Evolutionary conservation across 2,113 vertebrate species (phyloP), one percentile per base, ranked within the genome.

Genomic region (Hystrix cristata): DNA sequence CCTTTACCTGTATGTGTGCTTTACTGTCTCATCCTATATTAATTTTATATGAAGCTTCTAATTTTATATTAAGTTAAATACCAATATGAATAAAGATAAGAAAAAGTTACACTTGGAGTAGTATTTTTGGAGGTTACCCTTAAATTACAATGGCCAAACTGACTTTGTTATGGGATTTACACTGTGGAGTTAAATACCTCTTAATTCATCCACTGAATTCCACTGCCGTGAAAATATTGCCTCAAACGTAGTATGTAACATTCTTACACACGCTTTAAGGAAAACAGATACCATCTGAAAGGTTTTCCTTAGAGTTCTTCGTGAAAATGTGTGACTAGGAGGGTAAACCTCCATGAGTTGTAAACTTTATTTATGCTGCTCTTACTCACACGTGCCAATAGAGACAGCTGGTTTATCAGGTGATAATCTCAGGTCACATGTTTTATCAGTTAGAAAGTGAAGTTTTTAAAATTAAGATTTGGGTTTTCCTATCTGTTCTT

Each of bases 371-470:
- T 72, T 16, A 71, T 31, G 16, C 5, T 1, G 29, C n/a, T 90
- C 18, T 72, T 85, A 60, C 15, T 12, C 31, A 80, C n/a, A 11
- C 21, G 1, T 38, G 27, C 16, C 71, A 72, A 53, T 27, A 79
- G 5, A 16, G 0, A 80, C 65, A 71, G 31, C 25, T 4, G 0
- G 16, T 14, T 43, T 74, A 76, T 87, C 21, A 86, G 76, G 53
- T 59, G 60, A 53, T 27, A 51, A 89, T 15, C 38, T 62, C 16
- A 94, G 1, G 11, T 76, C 8, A 81, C 12, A 51, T 76, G 15
- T 71, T 96, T 89, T 67, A 57, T 89, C 67, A 90, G 19, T 48
- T 67, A 87, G 48, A 76, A 91, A 89, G 31, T 64, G 74, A 84
- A 95, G 18, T 13, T 82, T 76, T 65, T 19, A 81, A 82, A 11